phyloP scores from a whole-genome alignment of 2,797 vertebrate species.

The Tragelaphus eurycerus region DNA sequence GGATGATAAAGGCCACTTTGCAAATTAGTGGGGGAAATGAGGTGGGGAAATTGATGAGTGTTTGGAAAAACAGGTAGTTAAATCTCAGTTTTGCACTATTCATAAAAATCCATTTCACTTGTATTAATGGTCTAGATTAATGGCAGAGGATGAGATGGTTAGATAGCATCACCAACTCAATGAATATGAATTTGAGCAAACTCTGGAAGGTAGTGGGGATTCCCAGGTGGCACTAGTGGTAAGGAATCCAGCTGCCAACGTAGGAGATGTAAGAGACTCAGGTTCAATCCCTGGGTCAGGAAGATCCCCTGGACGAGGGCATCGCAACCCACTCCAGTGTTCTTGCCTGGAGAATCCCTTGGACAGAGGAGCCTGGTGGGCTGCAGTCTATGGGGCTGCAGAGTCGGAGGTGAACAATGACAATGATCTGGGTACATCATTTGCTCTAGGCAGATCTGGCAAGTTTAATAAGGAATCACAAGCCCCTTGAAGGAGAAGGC shows the following conservation, averaged over 20 bases:
- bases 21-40: neutral
- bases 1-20: neutral
- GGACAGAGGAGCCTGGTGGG: neutral
- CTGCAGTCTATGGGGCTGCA: neutral
- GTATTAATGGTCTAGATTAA: neutral
- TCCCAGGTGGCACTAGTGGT: neutral
- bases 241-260: neutral
- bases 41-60: neutral
- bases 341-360: neutral
- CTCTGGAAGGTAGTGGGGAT: neutral
- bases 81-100: neutral
- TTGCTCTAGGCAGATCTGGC: neutral
- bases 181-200: neutral
- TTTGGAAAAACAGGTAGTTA: neutral
- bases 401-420: rapidly evolving
- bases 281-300: neutral
- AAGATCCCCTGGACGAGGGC: neutral
- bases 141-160: neutral
- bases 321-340: neutral
- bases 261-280: neutral
- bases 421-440: neutral
- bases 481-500: neutral
- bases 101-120: neutral
- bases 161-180: neutral
- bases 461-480: neutral